Percentiles rank a stretch among this genome's conserved stretches.
These are phyloP conservation scores for Chrysocyon brachyurus DNA, from an alignment of 2,797 vertebrate genomes.

Conservation along the genomic window DNA sequence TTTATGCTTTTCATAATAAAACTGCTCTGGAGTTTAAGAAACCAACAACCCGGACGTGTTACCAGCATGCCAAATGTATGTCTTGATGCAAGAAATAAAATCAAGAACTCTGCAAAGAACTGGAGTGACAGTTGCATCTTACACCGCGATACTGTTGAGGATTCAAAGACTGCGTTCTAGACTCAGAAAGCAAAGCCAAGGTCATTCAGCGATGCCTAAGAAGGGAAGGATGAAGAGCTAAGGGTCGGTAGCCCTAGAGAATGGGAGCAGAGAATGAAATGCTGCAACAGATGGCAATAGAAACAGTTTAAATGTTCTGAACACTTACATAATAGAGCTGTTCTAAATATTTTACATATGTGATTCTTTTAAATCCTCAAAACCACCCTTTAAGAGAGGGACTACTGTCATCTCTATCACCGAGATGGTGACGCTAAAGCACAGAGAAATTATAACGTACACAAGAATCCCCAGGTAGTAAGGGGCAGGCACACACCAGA, in stretches of 20 bases:
- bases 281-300: background rate
- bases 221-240: background rate
- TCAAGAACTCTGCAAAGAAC: slow-evolving; percentile 15
- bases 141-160: background rate
- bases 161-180: background rate
- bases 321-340: background rate
- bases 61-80: slow-evolving; percentile 27
- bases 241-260: background rate
- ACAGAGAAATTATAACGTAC: background rate
- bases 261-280: background rate
- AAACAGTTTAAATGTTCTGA: background rate
- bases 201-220: background rate
- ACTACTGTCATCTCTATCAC: background rate
- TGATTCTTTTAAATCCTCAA: slow-evolving; percentile 12
- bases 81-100: slow-evolving; percentile 38
- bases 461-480: background rate
- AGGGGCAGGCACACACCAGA: background rate
- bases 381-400: background rate
- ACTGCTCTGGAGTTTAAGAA: slow-evolving; percentile 26
- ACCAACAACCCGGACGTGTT: background rate
- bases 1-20: slow-evolving; percentile 52
- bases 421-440: background rate
- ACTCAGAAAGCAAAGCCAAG: background rate
- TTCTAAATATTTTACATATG: background rate
- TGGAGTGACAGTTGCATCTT: background rate